Conservation (phyloP, 2,888 invertebrate genomes). For the Aproaerema taeniolella region DNA sequence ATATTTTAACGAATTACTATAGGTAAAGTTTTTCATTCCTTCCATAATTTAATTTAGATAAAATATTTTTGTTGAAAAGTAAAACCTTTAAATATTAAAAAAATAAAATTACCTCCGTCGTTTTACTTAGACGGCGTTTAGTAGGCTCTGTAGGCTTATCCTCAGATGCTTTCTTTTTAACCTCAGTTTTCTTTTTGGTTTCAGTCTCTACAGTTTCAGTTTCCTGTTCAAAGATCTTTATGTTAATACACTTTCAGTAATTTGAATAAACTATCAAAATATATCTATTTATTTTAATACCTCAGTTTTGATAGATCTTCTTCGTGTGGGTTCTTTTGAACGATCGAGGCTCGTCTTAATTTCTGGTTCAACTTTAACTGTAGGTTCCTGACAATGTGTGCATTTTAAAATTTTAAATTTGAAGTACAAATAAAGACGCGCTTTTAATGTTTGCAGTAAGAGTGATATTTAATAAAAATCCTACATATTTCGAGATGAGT, state of each 20-base stretch:
- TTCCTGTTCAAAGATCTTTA: slow-evolving; percentile 21
- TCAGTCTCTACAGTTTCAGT: slow-evolving; percentile 23
- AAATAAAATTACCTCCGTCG: slow-evolving; percentile 32
- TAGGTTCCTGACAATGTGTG: slow-evolving; percentile 36
- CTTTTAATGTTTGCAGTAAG: no score
- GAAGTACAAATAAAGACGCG: neutral
- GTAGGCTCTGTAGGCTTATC: slow-evolving; percentile 34
- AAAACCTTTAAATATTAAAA: neutral
- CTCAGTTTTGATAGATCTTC: slow-evolving; percentile 41
- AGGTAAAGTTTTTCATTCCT: no score
- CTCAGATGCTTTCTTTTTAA: slow-evolving; percentile 22
- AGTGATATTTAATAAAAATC: no score
- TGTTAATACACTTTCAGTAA: neutral
- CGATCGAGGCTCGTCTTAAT: slow-evolving; percentile 42
- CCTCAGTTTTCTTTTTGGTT: slow-evolving; percentile 18
- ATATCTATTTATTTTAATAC: slow-evolving; percentile 26
- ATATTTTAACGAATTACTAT: no score
- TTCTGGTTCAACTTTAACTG: slow-evolving; percentile 40
- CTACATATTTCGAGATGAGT: no score
- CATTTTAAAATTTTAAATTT: slow-evolving; percentile 2
- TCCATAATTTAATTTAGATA: no score
- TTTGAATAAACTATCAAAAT: neutral
- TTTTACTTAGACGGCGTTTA: slow-evolving; percentile 31
- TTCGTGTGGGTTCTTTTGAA: slow-evolving; percentile 25
- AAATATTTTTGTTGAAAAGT: no score